Conservation (phyloP, 2,888 invertebrate genomes). For the Oscheius sp. region DNA sequence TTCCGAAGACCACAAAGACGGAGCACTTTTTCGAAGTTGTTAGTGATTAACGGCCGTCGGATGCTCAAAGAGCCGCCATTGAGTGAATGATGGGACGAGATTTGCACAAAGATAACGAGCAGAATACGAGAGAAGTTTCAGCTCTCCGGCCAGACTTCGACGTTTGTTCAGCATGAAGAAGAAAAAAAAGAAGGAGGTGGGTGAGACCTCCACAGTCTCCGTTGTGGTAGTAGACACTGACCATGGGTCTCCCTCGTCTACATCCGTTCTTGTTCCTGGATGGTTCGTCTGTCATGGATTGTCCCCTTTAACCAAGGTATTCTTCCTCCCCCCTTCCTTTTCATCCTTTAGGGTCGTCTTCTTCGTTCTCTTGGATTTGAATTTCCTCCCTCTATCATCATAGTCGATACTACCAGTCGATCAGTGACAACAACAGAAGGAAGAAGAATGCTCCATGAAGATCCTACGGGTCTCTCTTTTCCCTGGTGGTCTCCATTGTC, state of each 20-base stretch:
- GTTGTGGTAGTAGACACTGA: constrained; percentile 48
- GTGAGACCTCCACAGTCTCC: constrained; percentile 20
- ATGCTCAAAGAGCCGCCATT: constrained; percentile 18
- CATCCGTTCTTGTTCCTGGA: constrained; percentile 28
- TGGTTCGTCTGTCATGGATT: constrained; percentile 37
- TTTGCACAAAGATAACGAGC: neutral
- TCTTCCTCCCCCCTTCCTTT: neutral
- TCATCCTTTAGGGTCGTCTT: constrained; percentile 41
- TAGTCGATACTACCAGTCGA: constrained; percentile 44
- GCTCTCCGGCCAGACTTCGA: constrained; percentile 57
- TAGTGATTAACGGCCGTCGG: constrained; percentile 17
- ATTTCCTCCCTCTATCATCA: constrained; percentile 46
- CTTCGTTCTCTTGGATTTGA: constrained; percentile 44
- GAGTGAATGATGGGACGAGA: constrained; percentile 15
- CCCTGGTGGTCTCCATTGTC: constrained; percentile 51
- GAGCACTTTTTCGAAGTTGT: constrained; percentile 19
- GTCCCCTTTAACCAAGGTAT: constrained; percentile 39
- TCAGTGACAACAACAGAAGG: constrained; percentile 47
- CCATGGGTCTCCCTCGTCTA: constrained; percentile 14
- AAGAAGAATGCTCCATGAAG: constrained; percentile 46
- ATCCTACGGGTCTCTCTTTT: constrained; percentile 46
- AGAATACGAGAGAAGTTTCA: constrained; percentile 28
- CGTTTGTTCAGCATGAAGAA: constrained; percentile 53
- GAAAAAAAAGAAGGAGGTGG: constrained; percentile 38
- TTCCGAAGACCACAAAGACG: neutral